Conservation (phyloP, 2,797 vertebrate species). For the Sebastiscus tertius region DNA sequence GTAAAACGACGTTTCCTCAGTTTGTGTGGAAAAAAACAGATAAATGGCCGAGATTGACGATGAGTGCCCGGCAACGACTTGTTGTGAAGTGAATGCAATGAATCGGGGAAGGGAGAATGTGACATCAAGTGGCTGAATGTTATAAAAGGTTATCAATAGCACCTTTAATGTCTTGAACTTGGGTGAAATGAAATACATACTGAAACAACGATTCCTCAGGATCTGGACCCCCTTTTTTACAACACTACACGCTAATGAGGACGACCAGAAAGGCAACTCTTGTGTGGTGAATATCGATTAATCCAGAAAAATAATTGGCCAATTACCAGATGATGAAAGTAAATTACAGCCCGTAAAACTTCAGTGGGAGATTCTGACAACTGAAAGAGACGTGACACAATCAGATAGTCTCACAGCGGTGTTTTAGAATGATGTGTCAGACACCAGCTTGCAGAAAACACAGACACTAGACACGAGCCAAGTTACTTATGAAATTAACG, state of each 20-base stretch:
- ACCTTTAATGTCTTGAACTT: neutral
- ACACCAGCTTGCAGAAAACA: neutral
- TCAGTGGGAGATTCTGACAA: neutral
- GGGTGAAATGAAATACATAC: neutral
- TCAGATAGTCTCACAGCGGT: neutral
- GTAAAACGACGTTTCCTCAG: fast-evolving
- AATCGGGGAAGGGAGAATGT: too few relatives aligned
- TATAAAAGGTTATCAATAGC: too few relatives aligned
- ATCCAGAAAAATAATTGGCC: neutral
- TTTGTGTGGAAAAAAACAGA: too few relatives aligned
- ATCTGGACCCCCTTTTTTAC: neutral
- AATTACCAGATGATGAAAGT: neutral
- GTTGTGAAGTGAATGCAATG: too few relatives aligned
- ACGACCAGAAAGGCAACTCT: neutral
- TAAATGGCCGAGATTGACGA: too few relatives aligned
- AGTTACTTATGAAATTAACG: neutral
- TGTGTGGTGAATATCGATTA: neutral
- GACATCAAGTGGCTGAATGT: too few relatives aligned
- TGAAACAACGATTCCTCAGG: neutral
- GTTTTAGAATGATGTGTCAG: too few relatives aligned
- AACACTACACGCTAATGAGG: neutral
- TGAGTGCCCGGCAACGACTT: too few relatives aligned
- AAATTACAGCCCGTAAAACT: neutral
- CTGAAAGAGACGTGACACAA: neutral
- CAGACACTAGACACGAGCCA: neutral